Evolutionary conservation across 2,888 invertebrate genomes (phyloP).

Genomic region (Cristatella mucedo): DNA sequence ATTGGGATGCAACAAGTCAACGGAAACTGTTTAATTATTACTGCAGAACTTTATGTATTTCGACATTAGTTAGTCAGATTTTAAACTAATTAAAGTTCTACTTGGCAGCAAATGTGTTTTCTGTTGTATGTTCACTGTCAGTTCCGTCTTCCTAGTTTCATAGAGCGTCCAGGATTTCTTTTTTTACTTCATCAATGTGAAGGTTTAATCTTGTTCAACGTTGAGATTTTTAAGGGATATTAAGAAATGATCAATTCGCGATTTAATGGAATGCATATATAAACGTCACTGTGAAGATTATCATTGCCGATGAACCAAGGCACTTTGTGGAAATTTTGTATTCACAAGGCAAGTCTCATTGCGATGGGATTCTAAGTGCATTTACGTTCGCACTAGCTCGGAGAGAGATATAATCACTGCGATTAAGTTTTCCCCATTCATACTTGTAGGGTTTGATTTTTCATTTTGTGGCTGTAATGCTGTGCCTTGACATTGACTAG

Average conservation of each 20-base stretch:
- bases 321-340: slow-evolving; percentile 51
- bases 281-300: slow-evolving; percentile 30
- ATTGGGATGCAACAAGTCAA: slow-evolving; percentile 31
- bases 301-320: slow-evolving; percentile 43
- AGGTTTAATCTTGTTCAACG: slow-evolving; percentile 16
- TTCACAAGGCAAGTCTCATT: slow-evolving; percentile 47
- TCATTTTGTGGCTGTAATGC: too few relatives aligned
- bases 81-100: too few relatives aligned
- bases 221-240: slow-evolving; percentile 67
- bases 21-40: slow-evolving; percentile 25
- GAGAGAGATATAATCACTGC: too few relatives aligned
- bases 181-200: slow-evolving; percentile 28
- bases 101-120: too few relatives aligned
- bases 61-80: too few relatives aligned
- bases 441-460: too few relatives aligned
- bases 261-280: slow-evolving; percentile 36
- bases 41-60: slow-evolving; percentile 18
- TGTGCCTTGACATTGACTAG: too few relatives aligned
- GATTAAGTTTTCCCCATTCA: too few relatives aligned
- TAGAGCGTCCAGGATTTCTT: slow-evolving; percentile 27
- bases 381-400: too few relatives aligned
- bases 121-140: neutral
- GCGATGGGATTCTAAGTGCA: too few relatives aligned
- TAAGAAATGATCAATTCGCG: slow-evolving; percentile 61
- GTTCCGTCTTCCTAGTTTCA: slow-evolving; percentile 15